Evolutionary conservation across 2,888 invertebrate species (phyloP).

Genomic region (Torymus texanus): DNA sequence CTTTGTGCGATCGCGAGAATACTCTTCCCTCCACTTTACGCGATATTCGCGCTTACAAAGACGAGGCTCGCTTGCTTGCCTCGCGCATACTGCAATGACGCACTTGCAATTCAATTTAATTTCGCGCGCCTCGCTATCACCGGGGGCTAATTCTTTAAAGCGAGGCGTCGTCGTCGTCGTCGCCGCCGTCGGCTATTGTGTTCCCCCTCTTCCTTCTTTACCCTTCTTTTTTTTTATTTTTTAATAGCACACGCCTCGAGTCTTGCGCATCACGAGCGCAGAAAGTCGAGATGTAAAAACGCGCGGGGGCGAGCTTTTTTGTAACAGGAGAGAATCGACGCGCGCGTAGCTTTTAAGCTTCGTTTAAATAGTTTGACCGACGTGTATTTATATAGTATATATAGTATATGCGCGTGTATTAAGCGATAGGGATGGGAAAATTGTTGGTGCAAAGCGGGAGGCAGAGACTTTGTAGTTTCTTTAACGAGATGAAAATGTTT

Average conservation of each 20-base stretch:
- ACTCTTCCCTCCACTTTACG: neutral
- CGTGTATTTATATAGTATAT: neutral
- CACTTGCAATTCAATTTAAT: neutral
- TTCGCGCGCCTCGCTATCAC: neutral
- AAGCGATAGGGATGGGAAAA: neutral
- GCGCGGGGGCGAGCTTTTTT: neutral
- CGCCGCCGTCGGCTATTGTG: neutral
- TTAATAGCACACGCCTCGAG: too few relatives aligned
- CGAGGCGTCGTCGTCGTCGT: neutral
- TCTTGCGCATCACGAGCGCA: too few relatives aligned
- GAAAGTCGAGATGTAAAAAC: conserved; percentile 5
- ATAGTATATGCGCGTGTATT: too few relatives aligned
- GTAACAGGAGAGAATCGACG: neutral
- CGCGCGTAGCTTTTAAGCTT: neutral
- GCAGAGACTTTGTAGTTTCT: conserved; percentile 10
- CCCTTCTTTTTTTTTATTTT: too few relatives aligned
- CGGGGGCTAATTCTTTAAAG: conserved; percentile 6
- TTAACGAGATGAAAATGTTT: conserved; percentile 14
- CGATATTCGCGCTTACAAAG: neutral
- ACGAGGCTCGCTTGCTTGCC: neutral
- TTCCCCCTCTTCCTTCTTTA: too few relatives aligned
- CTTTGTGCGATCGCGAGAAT: too few relatives aligned
- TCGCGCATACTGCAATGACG: neutral
- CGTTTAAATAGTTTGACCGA: conserved; percentile 23
- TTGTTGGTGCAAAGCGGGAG: neutral